Base-by-base conservation (phyloP, 1,140 invertebrate genomes). In the Steinernema feltiae region DNA sequence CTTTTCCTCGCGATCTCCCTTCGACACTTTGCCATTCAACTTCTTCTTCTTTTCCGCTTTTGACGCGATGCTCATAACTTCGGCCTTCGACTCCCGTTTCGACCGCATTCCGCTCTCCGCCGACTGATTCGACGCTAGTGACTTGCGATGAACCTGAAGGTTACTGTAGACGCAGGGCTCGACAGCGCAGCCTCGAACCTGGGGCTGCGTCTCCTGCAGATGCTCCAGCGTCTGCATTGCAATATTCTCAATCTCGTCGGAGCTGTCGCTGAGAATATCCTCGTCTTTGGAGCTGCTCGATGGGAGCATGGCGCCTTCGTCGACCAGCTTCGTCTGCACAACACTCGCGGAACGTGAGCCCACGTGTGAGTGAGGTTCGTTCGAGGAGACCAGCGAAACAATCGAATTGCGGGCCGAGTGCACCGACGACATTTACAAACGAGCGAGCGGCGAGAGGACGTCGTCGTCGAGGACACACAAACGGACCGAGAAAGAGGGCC, bases 231-330 rank as follows among this genome's bases (percentile, higher is more conserved):
- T 82, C 48, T 73, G 32, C 31, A 70, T 79, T 0, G 81, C 81
- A 30, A 81, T 78, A 32, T 48, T 77, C 46, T 82, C 81, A 29
- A 82, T 72, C 30, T 82, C 81, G 69, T 81, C 81, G 1, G 69
- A 72, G 17, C 75, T 77, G 15, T 82, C 78, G 17, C 72, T 75
- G 30, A 81, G 53, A 18, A 77, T 53, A 63, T 81, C 80, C 31
- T 81, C 80, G 35, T 81, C 80, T 31, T 81, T 81, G 17, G 74
- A 77, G 27, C 71, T 74, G 17, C 71, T 76, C 0, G 80, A 81
- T 1, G 80, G 79, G 18, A 81, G 73, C 77, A 81, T 81, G 18
- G 78, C 75, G 24, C 80, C 80, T 73, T 81, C 80, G 32, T 71
- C 74, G 24, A 48, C 78, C 7, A 73, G 48, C 27, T 48, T 30